phyloP scores from a whole-genome alignment of 2,113 vertebrate species.

The Cyrtonyx montezumae region DNA sequence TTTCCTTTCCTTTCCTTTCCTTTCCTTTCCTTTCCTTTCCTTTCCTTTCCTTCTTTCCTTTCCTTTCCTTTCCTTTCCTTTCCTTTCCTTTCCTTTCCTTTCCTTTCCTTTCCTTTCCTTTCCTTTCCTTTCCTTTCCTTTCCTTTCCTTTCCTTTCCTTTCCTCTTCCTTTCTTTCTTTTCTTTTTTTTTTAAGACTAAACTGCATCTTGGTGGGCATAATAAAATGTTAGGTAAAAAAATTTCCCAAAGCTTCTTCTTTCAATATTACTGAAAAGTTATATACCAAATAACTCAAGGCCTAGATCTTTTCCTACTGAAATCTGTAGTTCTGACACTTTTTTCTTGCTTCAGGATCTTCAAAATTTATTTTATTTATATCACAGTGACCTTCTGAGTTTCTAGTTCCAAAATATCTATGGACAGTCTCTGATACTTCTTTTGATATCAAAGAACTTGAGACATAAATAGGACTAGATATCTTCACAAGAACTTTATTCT shows the following conservation, averaged over 20 bases:
- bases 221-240: slow-evolving; percentile 11
- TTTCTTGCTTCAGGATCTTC: background rate
- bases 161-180: too few species aligned
- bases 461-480: background rate
- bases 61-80: too few species aligned
- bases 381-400: background rate
- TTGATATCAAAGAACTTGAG: background rate
- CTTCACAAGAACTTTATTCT: background rate
- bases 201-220: background rate
- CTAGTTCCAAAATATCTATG: background rate
- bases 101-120: too few species aligned
- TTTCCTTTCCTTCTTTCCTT: too few species aligned
- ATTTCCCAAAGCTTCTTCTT: background rate
- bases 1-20: too few species aligned
- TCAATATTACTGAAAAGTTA: slow-evolving; percentile 7
- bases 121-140: too few species aligned
- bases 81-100: too few species aligned
- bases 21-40: too few species aligned
- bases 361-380: slow-evolving; percentile 11
- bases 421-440: background rate
- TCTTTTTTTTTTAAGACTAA: slow-evolving; percentile 21
- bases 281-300: background rate
- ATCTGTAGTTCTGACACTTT: slow-evolving; percentile 1
- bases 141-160: too few species aligned
- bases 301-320: background rate